A percentile compares a stretch with the other conserved stretches of the same genome.
These are phyloP conservation scores for Papilio protenor DNA, from an alignment of 2,888 invertebrate species.

Conservation along the genomic window DNA sequence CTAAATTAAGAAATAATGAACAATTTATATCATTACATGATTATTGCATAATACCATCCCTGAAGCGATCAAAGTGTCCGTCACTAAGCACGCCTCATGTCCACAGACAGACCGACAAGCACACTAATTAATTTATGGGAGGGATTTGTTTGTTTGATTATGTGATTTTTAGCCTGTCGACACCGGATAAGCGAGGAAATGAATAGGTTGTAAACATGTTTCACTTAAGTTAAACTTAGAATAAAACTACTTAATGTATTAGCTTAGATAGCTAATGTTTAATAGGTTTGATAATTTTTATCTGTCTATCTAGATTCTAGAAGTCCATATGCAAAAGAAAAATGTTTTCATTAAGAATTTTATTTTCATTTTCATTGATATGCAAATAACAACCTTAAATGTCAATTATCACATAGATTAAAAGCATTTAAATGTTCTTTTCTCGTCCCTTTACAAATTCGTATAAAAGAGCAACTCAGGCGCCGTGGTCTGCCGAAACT, in stretches of 20 bases:
- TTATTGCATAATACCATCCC: slow-evolving; percentile 37
- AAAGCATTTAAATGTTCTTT: neutral
- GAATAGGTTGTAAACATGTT: neutral
- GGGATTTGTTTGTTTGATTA: slow-evolving; percentile 49
- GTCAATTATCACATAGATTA: neutral
- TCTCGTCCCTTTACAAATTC: neutral
- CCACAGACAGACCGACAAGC: slow-evolving; percentile 51
- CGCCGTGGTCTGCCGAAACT: slow-evolving; percentile 26
- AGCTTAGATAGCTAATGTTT: too few relatives aligned
- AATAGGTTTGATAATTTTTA: too few relatives aligned
- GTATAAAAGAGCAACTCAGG: slow-evolving; percentile 7
- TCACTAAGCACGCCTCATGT: slow-evolving; percentile 67
- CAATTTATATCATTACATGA: neutral
- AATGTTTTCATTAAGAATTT: too few relatives aligned
- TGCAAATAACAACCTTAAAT: too few relatives aligned
- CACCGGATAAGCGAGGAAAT: neutral
- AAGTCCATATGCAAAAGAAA: too few relatives aligned
- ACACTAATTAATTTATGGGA: slow-evolving; percentile 61
- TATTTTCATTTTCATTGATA: too few relatives aligned
- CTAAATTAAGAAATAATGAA: too few relatives aligned
- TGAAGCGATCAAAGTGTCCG: slow-evolving; percentile 65
- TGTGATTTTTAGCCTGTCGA: slow-evolving; percentile 49
- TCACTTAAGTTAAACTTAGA: too few relatives aligned
- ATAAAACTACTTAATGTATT: too few relatives aligned
- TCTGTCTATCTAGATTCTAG: too few relatives aligned